These are phyloP conservation scores for Microplitis demolitor DNA, from an alignment of 1,140 invertebrate genomes.

Conservation along the genomic window DNA sequence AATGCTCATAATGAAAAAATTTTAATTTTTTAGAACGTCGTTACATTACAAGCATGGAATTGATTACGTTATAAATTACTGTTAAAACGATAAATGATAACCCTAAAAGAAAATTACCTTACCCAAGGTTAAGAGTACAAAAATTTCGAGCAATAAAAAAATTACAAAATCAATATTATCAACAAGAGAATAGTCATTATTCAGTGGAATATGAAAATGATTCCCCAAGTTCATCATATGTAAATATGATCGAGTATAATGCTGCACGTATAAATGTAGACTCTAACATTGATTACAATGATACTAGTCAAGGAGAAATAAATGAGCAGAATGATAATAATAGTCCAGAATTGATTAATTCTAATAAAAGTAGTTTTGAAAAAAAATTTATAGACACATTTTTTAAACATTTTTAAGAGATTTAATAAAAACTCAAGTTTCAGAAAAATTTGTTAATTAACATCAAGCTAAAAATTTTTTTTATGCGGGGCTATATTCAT, in stretches of 20 bases:
- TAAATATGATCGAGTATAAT: neutral
- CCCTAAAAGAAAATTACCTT: conserved; percentile 19
- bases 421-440: too few species aligned
- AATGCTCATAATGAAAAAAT: too few species aligned
- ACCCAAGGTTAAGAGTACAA: neutral
- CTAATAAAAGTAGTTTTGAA: neutral
- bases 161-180: neutral
- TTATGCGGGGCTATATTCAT: too few species aligned
- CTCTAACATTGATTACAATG: neutral
- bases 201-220: neutral
- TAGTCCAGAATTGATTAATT: neutral
- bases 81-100: neutral
- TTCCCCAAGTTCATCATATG: neutral
- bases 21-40: too few species aligned
- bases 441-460: too few species aligned
- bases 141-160: neutral
- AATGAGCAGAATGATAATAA: neutral
- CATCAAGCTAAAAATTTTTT: too few species aligned
- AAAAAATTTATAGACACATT: too few species aligned
- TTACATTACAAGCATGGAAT: too few species aligned
- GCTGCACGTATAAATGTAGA: neutral
- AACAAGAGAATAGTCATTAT: neutral
- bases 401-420: too few species aligned
- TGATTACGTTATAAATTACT: neutral
- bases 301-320: neutral